These are phyloP conservation scores for Tragelaphus eurycerus DNA, from an alignment of 2,797 vertebrate species.

Conservation along the genomic window DNA sequence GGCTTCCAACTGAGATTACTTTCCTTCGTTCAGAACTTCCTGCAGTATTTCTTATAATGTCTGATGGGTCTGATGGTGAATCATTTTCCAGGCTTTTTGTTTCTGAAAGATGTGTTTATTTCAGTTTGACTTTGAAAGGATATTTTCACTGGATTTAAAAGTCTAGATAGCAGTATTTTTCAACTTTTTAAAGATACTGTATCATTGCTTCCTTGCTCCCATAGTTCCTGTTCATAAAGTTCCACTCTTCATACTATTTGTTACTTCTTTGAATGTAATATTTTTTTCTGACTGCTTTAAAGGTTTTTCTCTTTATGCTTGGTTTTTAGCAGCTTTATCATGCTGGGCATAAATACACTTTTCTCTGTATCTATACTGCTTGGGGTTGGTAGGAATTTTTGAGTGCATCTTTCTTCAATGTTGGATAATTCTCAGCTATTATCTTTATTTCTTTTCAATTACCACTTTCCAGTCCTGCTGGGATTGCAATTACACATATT, in stretches of 20 bases:
- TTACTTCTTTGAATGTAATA: neutral
- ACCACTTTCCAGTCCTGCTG: neutral
- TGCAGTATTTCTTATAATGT: neutral
- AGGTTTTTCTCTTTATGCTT: neutral
- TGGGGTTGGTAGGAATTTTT: neutral
- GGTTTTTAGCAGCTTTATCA: neutral
- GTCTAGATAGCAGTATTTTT: neutral
- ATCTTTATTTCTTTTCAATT: neutral
- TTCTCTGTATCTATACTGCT: neutral
- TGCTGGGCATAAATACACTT: neutral
- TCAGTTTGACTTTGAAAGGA: neutral
- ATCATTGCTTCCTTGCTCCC: neutral
- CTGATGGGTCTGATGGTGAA: neutral
- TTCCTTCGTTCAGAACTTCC: neutral
- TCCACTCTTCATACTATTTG: neutral
- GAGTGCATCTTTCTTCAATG: neutral
- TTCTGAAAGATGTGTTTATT: neutral
- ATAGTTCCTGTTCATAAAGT: neutral
- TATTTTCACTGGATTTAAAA: constrained; percentile 14
- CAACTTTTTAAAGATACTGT: neutral
- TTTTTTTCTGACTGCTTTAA: neutral
- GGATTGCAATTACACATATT: neutral
- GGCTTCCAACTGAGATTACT: neutral
- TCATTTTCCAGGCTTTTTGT: neutral
- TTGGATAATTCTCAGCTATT: neutral